Evolutionary conservation across 1,140 invertebrate species (phyloP), one percentile per base, ranked within the genome.

Genomic region (Pogonomyrmex barbatus): DNA sequence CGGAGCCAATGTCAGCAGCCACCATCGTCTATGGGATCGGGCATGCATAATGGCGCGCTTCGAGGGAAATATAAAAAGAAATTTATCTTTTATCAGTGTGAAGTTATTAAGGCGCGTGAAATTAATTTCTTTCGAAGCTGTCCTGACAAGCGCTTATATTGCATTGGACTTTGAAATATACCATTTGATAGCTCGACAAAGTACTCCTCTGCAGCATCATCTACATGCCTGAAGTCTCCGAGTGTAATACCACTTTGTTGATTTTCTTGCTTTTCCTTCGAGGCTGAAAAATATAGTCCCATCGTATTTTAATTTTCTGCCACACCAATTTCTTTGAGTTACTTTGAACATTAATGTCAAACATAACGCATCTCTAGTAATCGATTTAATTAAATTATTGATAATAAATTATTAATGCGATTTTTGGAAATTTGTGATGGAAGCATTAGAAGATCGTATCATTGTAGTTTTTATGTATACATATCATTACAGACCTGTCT

Each of bases 151-250:
- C 87, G 84, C 75, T 77, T 87, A 90, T 90, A 90, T 90, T 90
- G 89, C 89, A 90, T 90, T 62, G 89, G 87, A 90, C 89, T 90
- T 90, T 90, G 75, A 90, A 89, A 90, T 90, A 30, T 63, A 68
- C 68, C 52, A 68, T 87, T 87, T 84, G 65, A 89, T 65, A n/a
- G 58, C 70, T 54, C 77, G 83, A 82, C 77, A 89, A 89, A 86
- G 87, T 86, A 75, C 52, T 50, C 8, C 54, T 60, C n/a, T 12
- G 24, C 87, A 65, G 39, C 67, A 67, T 89, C 87, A 87, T 89
- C 58, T 89, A 79, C 88, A 87, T 89, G 73, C 45, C 58, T 85
- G 75, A 90, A 87, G 86, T 87, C 78, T 73, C 42, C 30, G 50
- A 42, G 30, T 54, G 65, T 4, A 17, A 33, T 10, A 30, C 14